Percentiles rank a stretch among this genome's conserved stretches.
phyloP scores from a whole-genome alignment of 2,113 vertebrate species.

The Pygathrix nemaeus region DNA sequence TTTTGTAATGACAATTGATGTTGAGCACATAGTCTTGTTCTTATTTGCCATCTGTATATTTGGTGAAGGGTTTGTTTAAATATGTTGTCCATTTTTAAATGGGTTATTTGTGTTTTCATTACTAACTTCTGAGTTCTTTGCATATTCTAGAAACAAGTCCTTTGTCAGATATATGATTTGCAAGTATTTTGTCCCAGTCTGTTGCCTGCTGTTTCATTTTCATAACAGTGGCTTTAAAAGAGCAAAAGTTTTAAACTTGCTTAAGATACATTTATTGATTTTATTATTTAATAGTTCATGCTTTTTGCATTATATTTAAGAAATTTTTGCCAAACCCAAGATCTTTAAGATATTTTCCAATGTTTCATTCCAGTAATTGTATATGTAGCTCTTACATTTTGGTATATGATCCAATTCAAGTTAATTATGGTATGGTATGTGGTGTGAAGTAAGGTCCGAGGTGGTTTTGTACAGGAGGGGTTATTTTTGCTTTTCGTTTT shows the following conservation, averaged over 20 bases:
- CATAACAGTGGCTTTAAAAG: neutral
- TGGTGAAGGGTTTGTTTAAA: neutral
- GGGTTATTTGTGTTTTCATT: neutral
- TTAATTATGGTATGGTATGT: neutral
- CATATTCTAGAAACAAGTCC: neutral
- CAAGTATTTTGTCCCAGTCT: neutral
- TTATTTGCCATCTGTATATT: neutral
- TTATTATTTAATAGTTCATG: neutral
- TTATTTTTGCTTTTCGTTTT: neutral
- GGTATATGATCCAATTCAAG: neutral
- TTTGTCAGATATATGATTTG: neutral
- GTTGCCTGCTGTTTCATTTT: neutral
- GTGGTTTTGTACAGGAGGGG: neutral
- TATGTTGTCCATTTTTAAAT: neutral
- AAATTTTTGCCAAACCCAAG: neutral
- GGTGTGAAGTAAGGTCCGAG: neutral
- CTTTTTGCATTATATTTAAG: neutral
- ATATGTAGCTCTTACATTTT: neutral
- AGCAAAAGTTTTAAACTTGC: neutral
- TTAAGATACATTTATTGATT: neutral
- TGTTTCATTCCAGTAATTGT: neutral
- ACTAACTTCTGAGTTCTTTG: neutral
- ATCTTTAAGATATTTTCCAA: neutral
- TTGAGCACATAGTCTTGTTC: neutral
- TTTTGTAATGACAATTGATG: neutral